Evolutionary conservation across 1,140 invertebrate species (phyloP).

Genomic region (Oreohelix idahoensis): DNA sequence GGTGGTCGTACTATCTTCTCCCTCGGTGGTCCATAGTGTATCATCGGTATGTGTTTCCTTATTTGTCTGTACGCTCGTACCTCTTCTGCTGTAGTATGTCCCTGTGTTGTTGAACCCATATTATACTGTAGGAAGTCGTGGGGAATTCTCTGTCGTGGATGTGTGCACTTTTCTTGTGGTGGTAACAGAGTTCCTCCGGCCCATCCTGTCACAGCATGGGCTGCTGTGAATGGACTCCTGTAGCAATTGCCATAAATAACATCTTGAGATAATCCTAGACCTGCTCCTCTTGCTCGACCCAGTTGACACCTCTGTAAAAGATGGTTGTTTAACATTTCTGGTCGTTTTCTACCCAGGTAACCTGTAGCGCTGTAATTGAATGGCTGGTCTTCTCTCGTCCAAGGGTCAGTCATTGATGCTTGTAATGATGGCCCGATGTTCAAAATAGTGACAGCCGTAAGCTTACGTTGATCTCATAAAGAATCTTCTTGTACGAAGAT

Average conservation of each 20-base stretch:
- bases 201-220: not conserved
- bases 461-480: not conserved
- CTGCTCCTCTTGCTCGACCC: not conserved
- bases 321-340: not conserved
- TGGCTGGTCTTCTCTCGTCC: not conserved
- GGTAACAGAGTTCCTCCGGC: not conserved
- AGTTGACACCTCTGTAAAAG: not conserved
- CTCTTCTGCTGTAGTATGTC: not conserved
- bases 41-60: not conserved
- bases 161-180: not conserved
- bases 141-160: not conserved
- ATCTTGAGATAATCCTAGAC: not conserved
- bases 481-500: not conserved
- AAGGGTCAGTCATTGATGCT: conserved; percentile 8
- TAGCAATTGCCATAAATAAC: not conserved
- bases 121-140: not conserved
- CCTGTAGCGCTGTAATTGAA: not conserved
- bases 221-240: not conserved
- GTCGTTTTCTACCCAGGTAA: not conserved
- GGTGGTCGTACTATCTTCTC: not conserved
- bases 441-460: not conserved
- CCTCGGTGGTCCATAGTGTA: not conserved
- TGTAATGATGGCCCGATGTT: not conserved
- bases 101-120: not conserved
- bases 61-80: not conserved